phyloP scores from a whole-genome alignment of 1,140 invertebrate species.

The Popillia japonica region DNA sequence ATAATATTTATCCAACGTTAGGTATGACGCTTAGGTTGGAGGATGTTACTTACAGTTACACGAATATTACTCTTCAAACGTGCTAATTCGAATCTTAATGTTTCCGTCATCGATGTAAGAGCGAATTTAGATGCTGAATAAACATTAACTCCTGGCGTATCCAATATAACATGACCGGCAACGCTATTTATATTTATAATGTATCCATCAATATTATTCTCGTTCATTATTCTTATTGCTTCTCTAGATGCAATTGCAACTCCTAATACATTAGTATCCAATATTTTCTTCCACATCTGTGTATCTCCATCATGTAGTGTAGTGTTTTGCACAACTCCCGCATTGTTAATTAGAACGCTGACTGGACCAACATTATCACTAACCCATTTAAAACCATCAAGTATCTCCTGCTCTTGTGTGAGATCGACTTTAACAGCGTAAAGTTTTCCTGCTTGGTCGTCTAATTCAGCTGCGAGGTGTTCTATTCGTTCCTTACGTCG shows the following conservation, averaged over 20 bases:
- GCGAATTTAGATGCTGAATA: conserved; percentile 77
- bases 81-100: conserved; percentile 71
- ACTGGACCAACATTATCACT: conserved; percentile 57
- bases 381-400: conserved; percentile 59
- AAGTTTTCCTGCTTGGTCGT: conserved; percentile 52
- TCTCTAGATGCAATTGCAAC: conserved; percentile 72
- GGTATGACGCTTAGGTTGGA: no score
- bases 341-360: conserved; percentile 76
- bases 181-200: conserved; percentile 77
- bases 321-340: conserved; percentile 64
- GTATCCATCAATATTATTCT: conserved; percentile 70
- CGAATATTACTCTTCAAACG: conserved; percentile 68
- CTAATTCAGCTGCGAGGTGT: conserved; percentile 29
- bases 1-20: no score
- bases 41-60: conserved; percentile 67
- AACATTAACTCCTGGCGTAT: conserved; percentile 56
- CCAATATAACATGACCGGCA: conserved; percentile 63
- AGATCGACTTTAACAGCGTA: conserved; percentile 63
- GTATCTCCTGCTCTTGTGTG: conserved; percentile 57
- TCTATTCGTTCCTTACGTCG: conserved; percentile 59
- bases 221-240: conserved; percentile 72
- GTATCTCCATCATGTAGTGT: conserved; percentile 57
- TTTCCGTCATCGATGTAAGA: conserved; percentile 71
- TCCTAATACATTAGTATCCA: conserved; percentile 75
- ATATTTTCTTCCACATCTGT: conserved; percentile 63